Conservation (phyloP, 2,888 invertebrate species). For the Cheilosia urbana region DNA sequence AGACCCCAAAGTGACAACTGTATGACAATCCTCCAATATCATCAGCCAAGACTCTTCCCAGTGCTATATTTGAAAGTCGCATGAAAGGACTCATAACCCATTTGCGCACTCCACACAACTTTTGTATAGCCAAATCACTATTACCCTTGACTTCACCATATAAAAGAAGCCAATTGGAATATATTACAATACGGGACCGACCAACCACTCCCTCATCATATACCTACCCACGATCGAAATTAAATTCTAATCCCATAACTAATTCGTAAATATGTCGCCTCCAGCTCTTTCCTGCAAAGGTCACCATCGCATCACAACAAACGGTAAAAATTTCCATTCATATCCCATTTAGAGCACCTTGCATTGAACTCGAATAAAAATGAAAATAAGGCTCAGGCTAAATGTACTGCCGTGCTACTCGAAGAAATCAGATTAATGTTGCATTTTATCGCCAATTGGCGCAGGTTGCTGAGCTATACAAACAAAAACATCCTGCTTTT, state of each 20-base stretch:
- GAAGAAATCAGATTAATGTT: constrained; percentile 81
- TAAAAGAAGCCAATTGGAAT: neutral
- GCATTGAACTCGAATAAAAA: constrained; percentile 69
- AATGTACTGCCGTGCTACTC: constrained; percentile 44
- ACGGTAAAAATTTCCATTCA: constrained; percentile 69
- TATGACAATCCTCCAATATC: too few species aligned
- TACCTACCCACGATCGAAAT: constrained; percentile 1
- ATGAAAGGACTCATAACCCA: too few species aligned
- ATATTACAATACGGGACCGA: too few species aligned
- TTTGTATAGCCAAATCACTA: too few species aligned
- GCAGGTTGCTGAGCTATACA: constrained; percentile 66
- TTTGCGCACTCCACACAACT: too few species aligned
- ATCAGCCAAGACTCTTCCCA: too few species aligned
- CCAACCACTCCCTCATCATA: neutral
- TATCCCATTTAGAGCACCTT: constrained; percentile 67
- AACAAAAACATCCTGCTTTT: constrained; percentile 54
- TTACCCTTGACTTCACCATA: too few species aligned
- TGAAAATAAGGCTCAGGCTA: constrained; percentile 54
- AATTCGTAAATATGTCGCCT: constrained; percentile 25
- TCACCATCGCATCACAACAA: constrained; percentile 57
- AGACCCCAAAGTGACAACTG: too few species aligned
- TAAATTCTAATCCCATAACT: constrained; percentile 45
- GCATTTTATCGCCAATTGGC: constrained; percentile 81
- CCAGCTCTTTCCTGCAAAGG: constrained; percentile 13
- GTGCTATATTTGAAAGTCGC: too few species aligned